A percentile compares a stretch with the other conserved stretches of the same genome.
phyloP scores from a whole-genome alignment of 2,113 vertebrate species.

The Sphaerodactylus townsendi region DNA sequence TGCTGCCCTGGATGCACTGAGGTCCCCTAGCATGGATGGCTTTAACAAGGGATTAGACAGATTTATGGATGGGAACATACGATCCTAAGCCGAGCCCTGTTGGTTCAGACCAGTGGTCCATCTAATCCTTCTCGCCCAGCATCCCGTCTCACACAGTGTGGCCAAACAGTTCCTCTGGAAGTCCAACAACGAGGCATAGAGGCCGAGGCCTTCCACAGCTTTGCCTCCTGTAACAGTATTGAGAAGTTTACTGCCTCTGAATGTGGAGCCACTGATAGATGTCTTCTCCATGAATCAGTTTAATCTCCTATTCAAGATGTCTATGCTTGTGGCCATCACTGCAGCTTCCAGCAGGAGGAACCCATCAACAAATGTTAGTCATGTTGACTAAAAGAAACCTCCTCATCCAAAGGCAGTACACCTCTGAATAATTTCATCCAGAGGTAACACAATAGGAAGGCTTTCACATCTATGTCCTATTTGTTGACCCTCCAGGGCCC shows the following conservation, averaged over 20 bases:
- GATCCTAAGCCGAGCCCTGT: not conserved
- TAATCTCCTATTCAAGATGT: not conserved
- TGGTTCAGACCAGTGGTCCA: not conserved
- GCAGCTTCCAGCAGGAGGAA: too few relatives aligned
- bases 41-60: too few relatives aligned
- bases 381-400: too few relatives aligned
- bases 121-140: not conserved
- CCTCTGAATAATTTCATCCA: too few relatives aligned
- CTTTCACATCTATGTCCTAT: too few relatives aligned
- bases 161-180: not conserved
- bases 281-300: not conserved
- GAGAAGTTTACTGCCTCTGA: not conserved
- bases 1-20: too few relatives aligned
- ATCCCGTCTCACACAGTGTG: not conserved
- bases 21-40: too few relatives aligned
- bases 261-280: not conserved
- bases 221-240: not conserved
- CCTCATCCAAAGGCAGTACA: too few relatives aligned
- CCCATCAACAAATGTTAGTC: too few relatives aligned
- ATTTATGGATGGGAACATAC: not conserved
- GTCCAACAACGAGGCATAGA: not conserved
- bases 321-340: not conserved
- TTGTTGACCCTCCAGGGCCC: too few relatives aligned
- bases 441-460: too few relatives aligned
- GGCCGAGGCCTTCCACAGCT: not conserved